A percentile compares a stretch with the other conserved stretches of the same genome.
Evolutionary conservation across 2,888 invertebrate species (phyloP).

Genomic region (Torymus tubicola): DNA sequence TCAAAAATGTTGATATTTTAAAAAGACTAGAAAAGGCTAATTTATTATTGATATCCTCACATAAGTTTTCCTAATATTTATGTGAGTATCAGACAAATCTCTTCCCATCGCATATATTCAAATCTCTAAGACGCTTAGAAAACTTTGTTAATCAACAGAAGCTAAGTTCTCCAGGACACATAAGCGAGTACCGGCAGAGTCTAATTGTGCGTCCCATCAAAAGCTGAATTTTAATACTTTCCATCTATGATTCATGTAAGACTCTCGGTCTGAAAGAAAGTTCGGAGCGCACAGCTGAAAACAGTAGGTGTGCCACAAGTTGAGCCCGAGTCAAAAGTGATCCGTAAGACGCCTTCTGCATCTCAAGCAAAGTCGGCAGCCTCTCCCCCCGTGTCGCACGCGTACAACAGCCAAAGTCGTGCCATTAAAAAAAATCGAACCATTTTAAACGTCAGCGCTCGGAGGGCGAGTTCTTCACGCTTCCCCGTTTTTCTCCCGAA

Average conservation of each 20-base stretch:
- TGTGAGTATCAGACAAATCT: too few relatives aligned
- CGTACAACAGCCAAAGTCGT: background rate
- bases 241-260: background rate
- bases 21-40: too few relatives aligned
- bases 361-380: background rate
- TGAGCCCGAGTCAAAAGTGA: slow-evolving; percentile 12
- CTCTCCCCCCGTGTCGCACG: background rate
- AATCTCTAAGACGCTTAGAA: too few relatives aligned
- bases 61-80: too few relatives aligned
- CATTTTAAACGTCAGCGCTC: slow-evolving; percentile 31
- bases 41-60: too few relatives aligned
- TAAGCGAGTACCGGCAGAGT: too few relatives aligned
- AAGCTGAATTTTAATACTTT: slow-evolving; percentile 6
- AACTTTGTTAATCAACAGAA: too few relatives aligned
- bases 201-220: background rate
- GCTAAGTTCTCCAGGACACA: too few relatives aligned
- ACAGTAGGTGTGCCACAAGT: too few relatives aligned
- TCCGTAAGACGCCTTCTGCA: slow-evolving; percentile 15
- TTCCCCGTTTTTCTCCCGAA: slow-evolving; percentile 21
- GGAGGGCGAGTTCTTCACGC: slow-evolving; percentile 1
- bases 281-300: background rate
- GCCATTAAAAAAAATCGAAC: slow-evolving; percentile 48
- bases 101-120: too few relatives aligned
- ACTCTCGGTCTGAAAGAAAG: slow-evolving; percentile 13
- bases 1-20: too few relatives aligned